Base-by-base conservation (phyloP, 2,888 invertebrate genomes). In the Prenolepis imparis region DNA sequence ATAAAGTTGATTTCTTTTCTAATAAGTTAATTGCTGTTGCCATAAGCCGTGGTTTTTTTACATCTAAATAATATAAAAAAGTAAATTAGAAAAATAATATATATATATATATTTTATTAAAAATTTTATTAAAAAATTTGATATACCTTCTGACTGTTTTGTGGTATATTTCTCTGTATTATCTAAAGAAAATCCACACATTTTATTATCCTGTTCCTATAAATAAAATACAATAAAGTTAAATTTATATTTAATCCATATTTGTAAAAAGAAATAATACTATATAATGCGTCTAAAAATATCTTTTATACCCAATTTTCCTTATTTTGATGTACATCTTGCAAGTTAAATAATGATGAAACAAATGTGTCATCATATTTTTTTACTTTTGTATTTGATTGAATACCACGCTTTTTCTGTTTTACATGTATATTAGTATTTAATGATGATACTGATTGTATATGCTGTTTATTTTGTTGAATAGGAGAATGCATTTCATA, bases 71-170 rank as follows among this genome's bases (percentile, higher is more conserved):
- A 64, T 64, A 21, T 21, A 64, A 18, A 64, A 39, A 39, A 39
- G 28, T 67, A 21, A 66, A 66, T 66, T 24, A 44, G 2, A 24
- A 44, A 21, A 52, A 48, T 48, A n/a, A 48, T 68, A 48, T 48
- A 55, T 12, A n/a, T n/a, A 15, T 8, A 52, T 24, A 68, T 28
- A 32, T 32, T 32, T 32, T 32, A 3, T 32, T 32, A 3, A 32
- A n/a, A n/a, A 28, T 68, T 68, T n/a, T 32, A 52, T 67, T 67
- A 4, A 52, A 24, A 48, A 12, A 12, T 41, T 66, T 24, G 6
- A 11, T 32, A 32, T 68, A 52, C 32, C n/a, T 68, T 68, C n/a
- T 68, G 68, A 52, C n/a, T n/a, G 12, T 52, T 68, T 68, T 68
- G 52, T 3, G n/a, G 32, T 68, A n/a, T 32, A 32, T 4, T 52